A percentile compares a stretch with the other conserved stretches of the same genome.
Conservation (phyloP, 2,797 vertebrate genomes). For the Molossus molossus region DNA sequence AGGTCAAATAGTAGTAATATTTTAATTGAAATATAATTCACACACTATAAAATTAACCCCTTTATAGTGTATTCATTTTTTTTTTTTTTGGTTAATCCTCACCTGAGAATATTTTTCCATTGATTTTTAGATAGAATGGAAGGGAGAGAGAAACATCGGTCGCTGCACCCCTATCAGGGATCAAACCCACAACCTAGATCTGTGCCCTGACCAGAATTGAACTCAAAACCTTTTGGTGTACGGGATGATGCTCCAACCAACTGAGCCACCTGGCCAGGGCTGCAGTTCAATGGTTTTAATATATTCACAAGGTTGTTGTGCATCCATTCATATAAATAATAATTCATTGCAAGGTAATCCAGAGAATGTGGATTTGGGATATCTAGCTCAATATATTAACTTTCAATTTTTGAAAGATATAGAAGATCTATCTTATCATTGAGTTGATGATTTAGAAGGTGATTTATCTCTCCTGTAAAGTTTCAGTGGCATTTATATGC, state of each 20-base stretch:
- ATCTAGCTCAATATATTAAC: slow-evolving; percentile 55
- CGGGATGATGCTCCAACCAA: not conserved
- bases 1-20: too few relatives aligned
- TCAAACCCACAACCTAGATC: not conserved
- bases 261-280: not conserved
- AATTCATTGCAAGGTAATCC: slow-evolving; percentile 41
- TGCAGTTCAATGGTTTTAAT: slow-evolving; percentile 35
- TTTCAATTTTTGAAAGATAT: slow-evolving; percentile 32
- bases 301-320: slow-evolving; percentile 28
- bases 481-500: slow-evolving; percentile 57
- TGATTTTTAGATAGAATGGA: too few relatives aligned
- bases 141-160: too few relatives aligned
- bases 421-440: slow-evolving; percentile 28
- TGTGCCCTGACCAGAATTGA: not conserved
- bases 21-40: too few relatives aligned
- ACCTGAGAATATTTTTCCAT: too few relatives aligned
- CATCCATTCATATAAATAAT: not conserved
- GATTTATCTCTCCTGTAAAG: slow-evolving; percentile 40
- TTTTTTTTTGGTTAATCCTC: too few relatives aligned
- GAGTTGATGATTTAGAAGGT: slow-evolving; percentile 62
- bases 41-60: too few relatives aligned
- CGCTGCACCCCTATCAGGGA: not conserved
- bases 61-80: too few relatives aligned
- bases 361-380: slow-evolving; percentile 60
- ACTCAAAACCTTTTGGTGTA: not conserved